Percentiles rank a stretch among this genome's conserved stretches.
Conservation (phyloP, 2,797 vertebrate species). For the Valencia hispanica region DNA sequence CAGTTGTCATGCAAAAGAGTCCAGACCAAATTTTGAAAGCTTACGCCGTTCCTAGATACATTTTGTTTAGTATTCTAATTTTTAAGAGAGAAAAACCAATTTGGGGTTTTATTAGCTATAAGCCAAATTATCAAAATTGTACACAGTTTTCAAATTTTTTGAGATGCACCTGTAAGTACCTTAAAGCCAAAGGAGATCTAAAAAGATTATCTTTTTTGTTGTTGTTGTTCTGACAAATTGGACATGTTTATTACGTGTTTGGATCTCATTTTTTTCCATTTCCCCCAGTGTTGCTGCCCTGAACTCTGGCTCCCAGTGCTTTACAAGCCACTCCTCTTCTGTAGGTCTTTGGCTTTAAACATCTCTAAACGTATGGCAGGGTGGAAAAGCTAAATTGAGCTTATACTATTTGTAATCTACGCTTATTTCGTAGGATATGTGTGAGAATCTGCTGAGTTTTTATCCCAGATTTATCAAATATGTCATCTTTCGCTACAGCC, state of each 20-base stretch:
- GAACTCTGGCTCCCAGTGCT: constrained; percentile 24
- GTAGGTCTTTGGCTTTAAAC: constrained; percentile 29
- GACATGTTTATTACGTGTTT: constrained; percentile 30
- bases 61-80: neutral
- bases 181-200: constrained; percentile 17
- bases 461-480: constrained; percentile 23
- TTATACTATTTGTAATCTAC: constrained; percentile 39
- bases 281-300: constrained; percentile 13
- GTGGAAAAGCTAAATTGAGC: constrained; percentile 37
- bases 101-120: neutral
- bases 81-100: neutral
- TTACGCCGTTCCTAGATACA: neutral
- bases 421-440: constrained; percentile 34
- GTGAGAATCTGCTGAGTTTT: constrained; percentile 45
- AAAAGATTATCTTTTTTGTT: constrained; percentile 16
- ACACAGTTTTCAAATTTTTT: neutral
- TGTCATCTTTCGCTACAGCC: constrained; percentile 30
- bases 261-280: constrained; percentile 19
- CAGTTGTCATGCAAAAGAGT: neutral
- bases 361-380: constrained; percentile 19
- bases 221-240: constrained; percentile 26
- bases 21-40: neutral
- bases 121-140: neutral
- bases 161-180: constrained; percentile 5
- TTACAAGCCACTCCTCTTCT: constrained; percentile 19